These are phyloP conservation scores for Potamarius usumacintae DNA, from an alignment of 2,113 vertebrate species.

Conservation along the genomic window DNA sequence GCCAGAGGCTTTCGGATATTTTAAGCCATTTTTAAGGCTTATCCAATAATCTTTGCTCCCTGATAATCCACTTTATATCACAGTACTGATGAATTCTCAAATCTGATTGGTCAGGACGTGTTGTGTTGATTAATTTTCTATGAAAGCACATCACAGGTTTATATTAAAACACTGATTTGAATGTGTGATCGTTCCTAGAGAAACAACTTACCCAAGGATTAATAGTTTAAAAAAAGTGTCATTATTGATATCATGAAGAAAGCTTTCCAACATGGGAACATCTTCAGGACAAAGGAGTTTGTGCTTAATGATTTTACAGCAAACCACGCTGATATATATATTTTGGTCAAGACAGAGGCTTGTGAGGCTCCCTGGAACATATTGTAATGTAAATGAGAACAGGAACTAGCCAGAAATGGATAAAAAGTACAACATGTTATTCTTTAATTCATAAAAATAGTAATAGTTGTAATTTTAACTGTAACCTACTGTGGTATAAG, in stretches of 20 bases:
- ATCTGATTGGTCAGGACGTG: not conserved
- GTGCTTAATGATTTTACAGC: not conserved
- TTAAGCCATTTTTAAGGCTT: not conserved
- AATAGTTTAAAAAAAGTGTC: not conserved
- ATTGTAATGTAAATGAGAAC: not conserved
- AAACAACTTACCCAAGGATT: not conserved
- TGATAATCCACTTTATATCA: not conserved
- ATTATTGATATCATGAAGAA: not conserved
- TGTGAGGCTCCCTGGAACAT: not conserved
- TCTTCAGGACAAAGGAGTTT: not conserved
- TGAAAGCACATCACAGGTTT: not conserved
- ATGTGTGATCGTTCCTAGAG: not conserved
- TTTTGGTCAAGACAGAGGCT: not conserved
- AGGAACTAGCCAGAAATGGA: not conserved
- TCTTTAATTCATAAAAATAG: not conserved
- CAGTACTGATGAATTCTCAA: not conserved
- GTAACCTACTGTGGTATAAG: not conserved
- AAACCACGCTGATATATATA: not conserved
- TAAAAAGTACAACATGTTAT: not conserved
- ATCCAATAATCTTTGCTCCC: not conserved
- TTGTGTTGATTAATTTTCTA: not conserved
- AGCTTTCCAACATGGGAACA: not conserved
- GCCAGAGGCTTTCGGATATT: not conserved
- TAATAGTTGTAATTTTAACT: too few species aligned
- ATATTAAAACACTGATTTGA: not conserved